These are phyloP conservation scores for Chymomyza procnemis DNA, from an alignment of 2,888 invertebrate species.

Conservation along the genomic window DNA sequence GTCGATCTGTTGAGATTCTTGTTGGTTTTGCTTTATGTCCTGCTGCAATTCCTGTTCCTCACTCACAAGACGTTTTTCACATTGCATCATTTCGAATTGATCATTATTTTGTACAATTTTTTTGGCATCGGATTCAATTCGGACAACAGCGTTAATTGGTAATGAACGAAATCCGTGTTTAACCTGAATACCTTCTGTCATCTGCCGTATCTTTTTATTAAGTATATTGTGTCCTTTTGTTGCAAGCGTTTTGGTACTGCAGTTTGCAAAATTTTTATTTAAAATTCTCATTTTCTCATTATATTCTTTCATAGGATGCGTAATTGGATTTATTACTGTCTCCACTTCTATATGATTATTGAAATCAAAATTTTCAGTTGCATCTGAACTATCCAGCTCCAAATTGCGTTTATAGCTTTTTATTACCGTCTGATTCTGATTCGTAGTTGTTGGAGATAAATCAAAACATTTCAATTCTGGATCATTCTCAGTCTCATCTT, in stretches of 20 bases:
- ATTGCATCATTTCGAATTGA: background rate
- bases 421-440: background rate
- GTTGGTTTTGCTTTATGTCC: background rate
- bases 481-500: constrained; percentile 7
- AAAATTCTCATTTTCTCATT: background rate
- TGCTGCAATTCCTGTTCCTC: background rate
- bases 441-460: background rate
- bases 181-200: constrained; percentile 49
- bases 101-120: background rate
- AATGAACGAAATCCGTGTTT: constrained; percentile 50
- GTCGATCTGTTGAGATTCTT: background rate
- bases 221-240: background rate
- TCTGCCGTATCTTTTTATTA: constrained; percentile 37
- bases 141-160: constrained; percentile 33
- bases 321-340: background rate
- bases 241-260: background rate
- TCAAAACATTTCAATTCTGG: background rate
- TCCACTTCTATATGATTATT: too few relatives aligned
- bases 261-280: background rate
- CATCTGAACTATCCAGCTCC: background rate
- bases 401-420: background rate
- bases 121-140: constrained; percentile 14
- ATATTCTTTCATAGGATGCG: background rate
- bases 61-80: background rate
- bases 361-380: background rate